A percentile compares a stretch with the other conserved stretches of the same genome.
Conservation (phyloP, 1,140 invertebrate genomes). For the Drosophila prosaltans region DNA sequence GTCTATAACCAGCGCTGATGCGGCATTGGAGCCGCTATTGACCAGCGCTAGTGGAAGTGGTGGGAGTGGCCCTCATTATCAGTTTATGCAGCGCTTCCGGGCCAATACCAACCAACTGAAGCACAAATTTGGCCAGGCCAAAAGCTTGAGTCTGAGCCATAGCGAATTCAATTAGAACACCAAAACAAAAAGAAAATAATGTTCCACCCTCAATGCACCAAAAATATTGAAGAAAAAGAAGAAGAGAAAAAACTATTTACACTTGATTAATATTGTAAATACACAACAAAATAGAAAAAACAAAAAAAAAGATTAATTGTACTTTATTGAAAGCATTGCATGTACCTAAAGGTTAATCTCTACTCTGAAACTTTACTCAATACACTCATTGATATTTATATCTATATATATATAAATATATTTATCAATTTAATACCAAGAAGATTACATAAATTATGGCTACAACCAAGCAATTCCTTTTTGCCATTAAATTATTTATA, state of each 20-base stretch:
- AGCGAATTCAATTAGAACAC: conserved; percentile 60
- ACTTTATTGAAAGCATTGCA: conserved; percentile 52
- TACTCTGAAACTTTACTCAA: conserved; percentile 53
- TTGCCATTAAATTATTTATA: conserved; percentile 70
- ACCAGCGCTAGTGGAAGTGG: conserved; percentile 44
- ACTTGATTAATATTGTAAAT: conserved; percentile 60
- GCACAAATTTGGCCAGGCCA: conserved; percentile 72
- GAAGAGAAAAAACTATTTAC: conserved; percentile 64
- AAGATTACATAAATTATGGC: conserved; percentile 14
- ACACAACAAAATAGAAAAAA: conserved; percentile 40
- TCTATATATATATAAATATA: conserved; percentile 21
- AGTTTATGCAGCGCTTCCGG: conserved; percentile 75
- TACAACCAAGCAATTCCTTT: conserved; percentile 65
- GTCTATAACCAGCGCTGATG: conserved; percentile 76
- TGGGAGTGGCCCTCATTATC: conserved; percentile 48
- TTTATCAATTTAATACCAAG: conserved; percentile 42
- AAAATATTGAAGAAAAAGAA: conserved; percentile 24
- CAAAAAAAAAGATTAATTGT: conserved; percentile 28
- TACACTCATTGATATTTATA: conserved; percentile 34
- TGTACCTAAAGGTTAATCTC: conserved; percentile 58
- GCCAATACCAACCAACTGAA: conserved; percentile 73
- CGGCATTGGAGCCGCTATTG: conserved; percentile 50
- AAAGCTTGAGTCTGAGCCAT: conserved; percentile 70
- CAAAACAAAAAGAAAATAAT: conserved; percentile 23
- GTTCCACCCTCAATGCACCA: conserved; percentile 49